Conservation (phyloP, 2,888 invertebrate species). For the Phalera bucephala region DNA sequence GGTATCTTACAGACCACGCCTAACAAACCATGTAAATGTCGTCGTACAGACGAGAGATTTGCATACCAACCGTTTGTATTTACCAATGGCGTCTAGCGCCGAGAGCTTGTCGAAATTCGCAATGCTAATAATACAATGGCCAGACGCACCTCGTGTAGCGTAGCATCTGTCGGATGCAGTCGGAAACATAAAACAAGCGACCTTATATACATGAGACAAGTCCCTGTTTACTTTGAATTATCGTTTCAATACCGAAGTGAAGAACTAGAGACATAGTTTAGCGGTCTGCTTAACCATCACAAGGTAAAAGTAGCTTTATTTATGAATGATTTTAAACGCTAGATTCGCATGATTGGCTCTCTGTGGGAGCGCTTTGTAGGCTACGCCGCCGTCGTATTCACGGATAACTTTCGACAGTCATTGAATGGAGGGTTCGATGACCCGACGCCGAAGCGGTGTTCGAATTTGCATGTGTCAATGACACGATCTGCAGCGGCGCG, state of each 20-base stretch:
- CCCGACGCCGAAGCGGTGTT: slow-evolving; percentile 68
- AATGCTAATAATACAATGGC: slow-evolving; percentile 76
- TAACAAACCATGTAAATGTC: slow-evolving; percentile 51
- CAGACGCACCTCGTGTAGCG: slow-evolving; percentile 65
- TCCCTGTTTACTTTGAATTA: slow-evolving; percentile 37
- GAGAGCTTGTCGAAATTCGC: slow-evolving; percentile 72
- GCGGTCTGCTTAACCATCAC: slow-evolving; percentile 46
- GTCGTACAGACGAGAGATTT: slow-evolving; percentile 58
- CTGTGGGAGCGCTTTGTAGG: slow-evolving; percentile 53
- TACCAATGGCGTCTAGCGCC: slow-evolving; percentile 63
- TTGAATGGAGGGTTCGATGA: slow-evolving; percentile 76
- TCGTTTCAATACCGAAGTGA: slow-evolving; percentile 40
- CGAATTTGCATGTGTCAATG: slow-evolving; percentile 82
- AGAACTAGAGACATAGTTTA: slow-evolving; percentile 58
- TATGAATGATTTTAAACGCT: slow-evolving; percentile 47
- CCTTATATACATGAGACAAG: slow-evolving; percentile 45
- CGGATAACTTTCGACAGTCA: slow-evolving; percentile 80
- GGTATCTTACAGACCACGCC: slow-evolving; percentile 35
- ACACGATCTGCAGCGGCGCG: slow-evolving; percentile 65
- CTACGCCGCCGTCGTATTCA: slow-evolving; percentile 53
- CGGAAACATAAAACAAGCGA: slow-evolving; percentile 37
- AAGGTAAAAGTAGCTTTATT: slow-evolving; percentile 57
- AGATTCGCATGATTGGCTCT: slow-evolving; percentile 48
- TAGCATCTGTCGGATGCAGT: slow-evolving; percentile 52
- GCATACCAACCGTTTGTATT: slow-evolving; percentile 68